Conservation (phyloP, 2,113 vertebrate species). For the Pelecanus crispus region DNA sequence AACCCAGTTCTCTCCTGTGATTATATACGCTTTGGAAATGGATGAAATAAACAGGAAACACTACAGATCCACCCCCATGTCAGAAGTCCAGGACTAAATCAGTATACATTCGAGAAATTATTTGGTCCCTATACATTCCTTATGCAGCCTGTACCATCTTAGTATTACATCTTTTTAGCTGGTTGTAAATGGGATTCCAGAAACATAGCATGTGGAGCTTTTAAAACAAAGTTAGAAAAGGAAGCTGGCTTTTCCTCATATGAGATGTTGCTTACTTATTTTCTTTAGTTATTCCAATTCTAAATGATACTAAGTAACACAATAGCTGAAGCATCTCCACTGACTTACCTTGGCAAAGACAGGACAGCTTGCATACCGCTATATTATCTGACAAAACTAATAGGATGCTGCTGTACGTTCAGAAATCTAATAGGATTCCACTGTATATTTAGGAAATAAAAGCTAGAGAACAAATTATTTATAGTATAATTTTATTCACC, state of each 20-base stretch:
- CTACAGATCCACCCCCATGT: background rate
- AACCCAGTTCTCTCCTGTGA: background rate
- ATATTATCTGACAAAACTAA: background rate
- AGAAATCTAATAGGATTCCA: background rate
- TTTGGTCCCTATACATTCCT: background rate
- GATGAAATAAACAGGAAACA: background rate
- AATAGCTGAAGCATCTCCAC: background rate
- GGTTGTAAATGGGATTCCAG: background rate
- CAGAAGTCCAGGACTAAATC: background rate
- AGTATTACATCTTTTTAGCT: background rate
- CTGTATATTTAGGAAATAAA: background rate
- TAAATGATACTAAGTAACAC: background rate
- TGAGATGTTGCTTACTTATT: background rate
- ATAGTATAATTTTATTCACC: background rate
- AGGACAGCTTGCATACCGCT: background rate
- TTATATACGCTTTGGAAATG: background rate
- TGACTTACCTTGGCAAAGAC: background rate
- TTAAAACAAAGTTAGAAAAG: background rate
- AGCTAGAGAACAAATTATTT: background rate
- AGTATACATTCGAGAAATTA: background rate
- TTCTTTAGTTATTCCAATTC: background rate
- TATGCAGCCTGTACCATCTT: background rate
- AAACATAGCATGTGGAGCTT: background rate
- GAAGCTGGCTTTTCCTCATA: background rate
- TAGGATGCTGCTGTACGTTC: no score